A percentile compares a stretch with the other conserved stretches of the same genome.
phyloP scores from a whole-genome alignment of 1,140 invertebrate species.

The honey bee (Apis mellifera) region Amel_HAv3.1 CM009941.2:5868001-5868500 shows the following conservation, averaged over 20 bases:
- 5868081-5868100: constrained; percentile 43
- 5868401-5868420: too few species aligned
- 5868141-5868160: constrained; percentile 36
- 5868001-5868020: not conserved
- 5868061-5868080: constrained; percentile 22
- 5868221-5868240: not conserved
- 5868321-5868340: too few species aligned
- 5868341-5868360: not conserved
- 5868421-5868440: too few species aligned
- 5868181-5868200: too few species aligned
- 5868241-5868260: not conserved
- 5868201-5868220: not conserved
- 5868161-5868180: constrained; percentile 17
- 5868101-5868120: constrained; percentile 39
- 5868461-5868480: too few species aligned
- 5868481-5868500: too few species aligned
- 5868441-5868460: too few species aligned
- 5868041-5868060: constrained; percentile 46
- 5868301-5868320: not conserved
- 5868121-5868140: constrained; percentile 48
- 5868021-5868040: constrained; percentile 35
- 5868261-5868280: not conserved
- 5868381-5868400: too few species aligned
- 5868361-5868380: too few species aligned
- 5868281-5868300: too few species aligned